A percentile compares a stretch with the other conserved stretches of the same genome.
Conservation (phyloP, 2,113 vertebrate species). For the Colistium nudipinnis region DNA sequence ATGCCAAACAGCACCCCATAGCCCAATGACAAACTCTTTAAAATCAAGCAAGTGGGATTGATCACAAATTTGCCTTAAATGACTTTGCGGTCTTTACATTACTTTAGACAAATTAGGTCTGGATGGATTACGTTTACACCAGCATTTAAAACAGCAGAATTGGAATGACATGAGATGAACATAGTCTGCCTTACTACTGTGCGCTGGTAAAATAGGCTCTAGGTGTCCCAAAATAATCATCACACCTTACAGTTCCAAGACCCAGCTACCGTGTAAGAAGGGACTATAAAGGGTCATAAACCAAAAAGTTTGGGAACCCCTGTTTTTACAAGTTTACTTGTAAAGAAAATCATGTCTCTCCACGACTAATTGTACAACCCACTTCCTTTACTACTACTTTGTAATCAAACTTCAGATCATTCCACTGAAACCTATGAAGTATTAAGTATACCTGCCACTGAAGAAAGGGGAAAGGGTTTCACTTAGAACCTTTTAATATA, state of each 20-base stretch:
- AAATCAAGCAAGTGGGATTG: background rate
- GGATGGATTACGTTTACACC: background rate
- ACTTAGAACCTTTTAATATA: background rate
- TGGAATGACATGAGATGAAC: too few relatives aligned
- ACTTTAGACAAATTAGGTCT: background rate
- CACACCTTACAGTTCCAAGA: background rate
- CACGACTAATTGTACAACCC: background rate
- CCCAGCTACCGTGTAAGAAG: too few relatives aligned
- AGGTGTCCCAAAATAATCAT: background rate
- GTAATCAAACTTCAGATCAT: constrained; percentile 20
- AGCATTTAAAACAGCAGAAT: background rate
- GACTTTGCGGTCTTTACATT: background rate
- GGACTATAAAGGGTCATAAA: background rate
- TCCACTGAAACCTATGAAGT: background rate
- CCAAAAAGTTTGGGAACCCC: background rate
- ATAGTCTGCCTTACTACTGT: background rate
- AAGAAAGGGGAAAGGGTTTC: too few relatives aligned
- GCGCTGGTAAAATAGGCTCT: background rate
- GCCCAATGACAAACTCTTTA: background rate
- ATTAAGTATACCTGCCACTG: too few relatives aligned
- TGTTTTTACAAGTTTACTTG: too few relatives aligned
- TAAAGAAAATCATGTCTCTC: background rate
- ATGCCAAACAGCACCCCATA: background rate
- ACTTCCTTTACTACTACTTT: background rate
- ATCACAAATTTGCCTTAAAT: background rate